Conservation (phyloP, 1,140 invertebrate genomes). For the Zaprionus nigranus region DNA sequence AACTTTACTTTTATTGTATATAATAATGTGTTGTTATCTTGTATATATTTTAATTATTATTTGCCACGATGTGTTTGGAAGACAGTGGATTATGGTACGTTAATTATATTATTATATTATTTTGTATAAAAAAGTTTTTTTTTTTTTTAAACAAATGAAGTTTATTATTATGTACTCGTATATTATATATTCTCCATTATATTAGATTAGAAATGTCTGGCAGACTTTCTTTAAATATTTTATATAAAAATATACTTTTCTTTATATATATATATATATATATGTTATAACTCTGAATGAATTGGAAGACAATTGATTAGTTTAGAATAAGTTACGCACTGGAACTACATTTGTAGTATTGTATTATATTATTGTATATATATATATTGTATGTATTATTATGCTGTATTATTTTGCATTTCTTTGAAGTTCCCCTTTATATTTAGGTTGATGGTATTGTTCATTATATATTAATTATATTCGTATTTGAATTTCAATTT, state of each 20-base stretch:
- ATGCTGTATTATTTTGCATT: constrained; percentile 3
- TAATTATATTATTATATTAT: constrained; percentile 7
- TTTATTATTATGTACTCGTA: too few relatives aligned
- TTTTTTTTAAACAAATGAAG: neutral
- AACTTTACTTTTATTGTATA: neutral
- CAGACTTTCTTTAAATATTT: neutral
- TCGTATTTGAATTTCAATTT: neutral
- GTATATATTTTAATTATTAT: neutral
- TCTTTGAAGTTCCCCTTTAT: neutral
- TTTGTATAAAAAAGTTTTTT: constrained; percentile 38
- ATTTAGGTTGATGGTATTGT: neutral
- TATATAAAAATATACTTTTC: neutral
- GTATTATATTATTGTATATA: too few relatives aligned
- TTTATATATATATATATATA: neutral
- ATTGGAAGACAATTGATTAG: constrained; percentile 7
- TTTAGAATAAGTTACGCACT: neutral
- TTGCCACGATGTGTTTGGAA: constrained; percentile 50
- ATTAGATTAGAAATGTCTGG: neutral
- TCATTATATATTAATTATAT: constrained; percentile 1
- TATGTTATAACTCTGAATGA: neutral
- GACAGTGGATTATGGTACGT: constrained; percentile 59
- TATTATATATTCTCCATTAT: neutral
- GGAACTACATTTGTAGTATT: neutral
- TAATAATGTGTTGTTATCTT: neutral
- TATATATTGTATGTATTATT: too few relatives aligned